These are phyloP conservation scores for Coptodon rendalli DNA, from an alignment of 2,113 vertebrate genomes.

Conservation along the genomic window DNA sequence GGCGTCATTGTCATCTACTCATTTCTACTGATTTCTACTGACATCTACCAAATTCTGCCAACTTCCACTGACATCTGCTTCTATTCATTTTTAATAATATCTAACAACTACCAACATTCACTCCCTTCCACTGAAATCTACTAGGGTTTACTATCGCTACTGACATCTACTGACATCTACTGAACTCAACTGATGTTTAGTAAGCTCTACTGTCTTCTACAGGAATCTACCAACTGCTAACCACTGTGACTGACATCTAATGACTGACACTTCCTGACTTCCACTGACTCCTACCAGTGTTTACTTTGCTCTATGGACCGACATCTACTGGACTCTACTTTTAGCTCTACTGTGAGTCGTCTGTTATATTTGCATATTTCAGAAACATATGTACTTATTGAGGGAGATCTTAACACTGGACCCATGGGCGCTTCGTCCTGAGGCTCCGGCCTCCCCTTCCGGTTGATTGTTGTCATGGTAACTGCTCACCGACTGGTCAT, in stretches of 20 bases:
- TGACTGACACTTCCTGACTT: not conserved
- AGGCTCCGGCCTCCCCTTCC: slow-evolving; percentile 75
- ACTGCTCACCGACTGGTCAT: slow-evolving; percentile 79
- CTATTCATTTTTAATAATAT: not conserved
- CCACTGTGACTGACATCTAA: not conserved
- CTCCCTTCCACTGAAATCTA: not conserved
- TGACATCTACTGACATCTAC: not conserved
- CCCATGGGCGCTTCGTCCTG: slow-evolving; percentile 69
- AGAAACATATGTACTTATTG: slow-evolving; percentile 76
- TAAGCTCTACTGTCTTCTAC: not conserved
- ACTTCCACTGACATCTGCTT: not conserved
- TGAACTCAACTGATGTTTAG: not conserved
- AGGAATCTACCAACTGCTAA: not conserved
- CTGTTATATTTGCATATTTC: not conserved
- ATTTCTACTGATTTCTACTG: not conserved
- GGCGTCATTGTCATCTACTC: not conserved
- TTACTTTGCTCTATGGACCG: not conserved
- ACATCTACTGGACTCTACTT: not conserved
- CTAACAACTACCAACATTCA: not conserved
- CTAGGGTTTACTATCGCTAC: not conserved
- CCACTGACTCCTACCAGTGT: not conserved
- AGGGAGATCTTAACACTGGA: slow-evolving; percentile 87
- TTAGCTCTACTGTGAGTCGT: not conserved
- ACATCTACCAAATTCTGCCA: not conserved
- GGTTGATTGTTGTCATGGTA: slow-evolving; percentile 48